Evolutionary conservation across 2,888 invertebrate genomes (phyloP).

Genomic region (Pseudococcus jackbeardsleyi): DNA sequence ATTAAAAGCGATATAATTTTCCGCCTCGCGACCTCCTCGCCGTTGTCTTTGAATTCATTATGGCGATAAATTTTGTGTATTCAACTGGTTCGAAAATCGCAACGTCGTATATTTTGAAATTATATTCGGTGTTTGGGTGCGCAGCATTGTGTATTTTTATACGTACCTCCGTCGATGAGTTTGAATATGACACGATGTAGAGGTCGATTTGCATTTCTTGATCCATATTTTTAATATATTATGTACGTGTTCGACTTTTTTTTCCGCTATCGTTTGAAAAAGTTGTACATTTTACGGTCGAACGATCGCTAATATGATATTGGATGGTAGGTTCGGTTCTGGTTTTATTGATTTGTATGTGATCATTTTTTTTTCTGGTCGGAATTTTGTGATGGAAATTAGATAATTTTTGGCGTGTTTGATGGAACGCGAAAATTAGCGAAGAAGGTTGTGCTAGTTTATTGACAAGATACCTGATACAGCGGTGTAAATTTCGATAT

Average conservation of each 20-base stretch:
- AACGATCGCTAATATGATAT: neutral
- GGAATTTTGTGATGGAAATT: neutral
- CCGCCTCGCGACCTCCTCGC: neutral
- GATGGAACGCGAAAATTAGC: neutral
- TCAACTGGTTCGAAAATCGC: neutral
- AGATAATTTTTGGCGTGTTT: neutral
- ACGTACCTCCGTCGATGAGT: neutral
- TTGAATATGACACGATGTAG: neutral
- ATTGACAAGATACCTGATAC: neutral
- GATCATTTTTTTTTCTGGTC: neutral
- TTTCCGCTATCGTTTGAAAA: neutral
- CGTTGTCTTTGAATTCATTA: neutral
- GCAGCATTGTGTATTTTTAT: too few species aligned
- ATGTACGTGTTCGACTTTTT: slow-evolving; percentile 7
- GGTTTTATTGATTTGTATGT: neutral
- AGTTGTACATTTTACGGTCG: slow-evolving; percentile 18
- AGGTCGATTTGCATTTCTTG: slow-evolving; percentile 3
- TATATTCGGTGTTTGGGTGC: slow-evolving; percentile 1
- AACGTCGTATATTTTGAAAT: neutral
- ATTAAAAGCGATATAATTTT: neutral
- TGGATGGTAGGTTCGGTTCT: neutral
- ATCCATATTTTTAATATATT: neutral
- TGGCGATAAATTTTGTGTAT: slow-evolving; percentile 19
- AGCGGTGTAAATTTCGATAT: neutral
- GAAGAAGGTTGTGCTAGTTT: neutral